Percentiles rank a stretch among this genome's conserved stretches.
Conservation (phyloP, 2,797 vertebrate species). For the Luscinia megarhynchos region DNA sequence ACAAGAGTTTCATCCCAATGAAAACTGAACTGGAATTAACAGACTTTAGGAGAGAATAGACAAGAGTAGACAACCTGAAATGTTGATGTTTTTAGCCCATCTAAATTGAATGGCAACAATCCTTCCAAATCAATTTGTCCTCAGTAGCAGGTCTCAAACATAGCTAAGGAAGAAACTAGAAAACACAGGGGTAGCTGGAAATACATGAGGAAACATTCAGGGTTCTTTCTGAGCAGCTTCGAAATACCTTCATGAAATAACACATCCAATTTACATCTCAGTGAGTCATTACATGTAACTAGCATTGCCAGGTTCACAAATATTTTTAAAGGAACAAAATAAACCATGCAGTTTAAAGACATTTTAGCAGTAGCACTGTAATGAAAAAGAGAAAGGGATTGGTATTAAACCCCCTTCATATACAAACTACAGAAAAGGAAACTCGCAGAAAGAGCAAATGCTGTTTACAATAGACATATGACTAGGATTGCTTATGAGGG, state of each 20-base stretch:
- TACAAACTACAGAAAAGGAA: slow-evolving; percentile 55
- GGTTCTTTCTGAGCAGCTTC: not conserved
- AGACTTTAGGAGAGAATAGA: not conserved
- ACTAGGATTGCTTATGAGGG: slow-evolving; percentile 7
- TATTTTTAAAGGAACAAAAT: slow-evolving; percentile 24
- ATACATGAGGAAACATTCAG: not conserved
- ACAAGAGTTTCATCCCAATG: not conserved
- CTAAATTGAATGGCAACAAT: not conserved
- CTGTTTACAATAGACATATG: slow-evolving; percentile 48
- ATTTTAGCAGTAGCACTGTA: not conserved
- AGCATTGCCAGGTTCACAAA: slow-evolving; percentile 5
- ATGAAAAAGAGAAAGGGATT: slow-evolving; percentile 27
- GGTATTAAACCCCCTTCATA: not conserved
- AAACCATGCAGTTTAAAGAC: not conserved
- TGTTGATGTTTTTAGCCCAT: not conserved
- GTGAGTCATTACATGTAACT: slow-evolving; percentile 2
- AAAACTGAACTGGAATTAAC: not conserved
- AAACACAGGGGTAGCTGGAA: not conserved
- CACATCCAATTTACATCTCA: slow-evolving; percentile 23
- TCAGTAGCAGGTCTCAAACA: not conserved
- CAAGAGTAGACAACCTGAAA: not conserved
- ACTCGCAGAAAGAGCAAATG: slow-evolving; percentile 47
- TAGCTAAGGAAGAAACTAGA: not conserved
- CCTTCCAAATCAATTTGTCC: not conserved
- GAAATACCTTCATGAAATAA: slow-evolving; percentile 58